phyloP scores from a whole-genome alignment of 2,797 vertebrate species.

The Peromyscus melanophrys region DNA sequence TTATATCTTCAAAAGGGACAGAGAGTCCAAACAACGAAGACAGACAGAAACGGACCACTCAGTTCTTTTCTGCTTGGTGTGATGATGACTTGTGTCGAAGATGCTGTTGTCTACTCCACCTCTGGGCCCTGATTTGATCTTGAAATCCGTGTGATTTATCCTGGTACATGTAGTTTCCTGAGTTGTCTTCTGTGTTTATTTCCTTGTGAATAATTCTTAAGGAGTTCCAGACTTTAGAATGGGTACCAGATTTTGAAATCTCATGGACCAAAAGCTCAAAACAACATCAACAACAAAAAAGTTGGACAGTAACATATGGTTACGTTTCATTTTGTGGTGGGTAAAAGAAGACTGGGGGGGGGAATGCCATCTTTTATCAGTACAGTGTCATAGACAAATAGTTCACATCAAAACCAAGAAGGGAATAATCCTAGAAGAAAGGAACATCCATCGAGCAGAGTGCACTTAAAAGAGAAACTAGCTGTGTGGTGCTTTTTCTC shows the following conservation, averaged over 20 bases:
- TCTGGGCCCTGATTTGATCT: slow-evolving; percentile 34
- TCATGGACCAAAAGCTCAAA: neutral
- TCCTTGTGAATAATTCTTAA: slow-evolving; percentile 56
- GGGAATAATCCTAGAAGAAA: slow-evolving; percentile 35
- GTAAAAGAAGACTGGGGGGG: no score
- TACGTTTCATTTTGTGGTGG: slow-evolving; percentile 44
- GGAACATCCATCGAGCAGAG: neutral
- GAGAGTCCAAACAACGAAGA: slow-evolving; percentile 28
- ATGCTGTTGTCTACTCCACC: neutral
- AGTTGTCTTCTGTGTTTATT: slow-evolving; percentile 61
- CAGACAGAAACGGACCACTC: neutral
- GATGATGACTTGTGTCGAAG: slow-evolving; percentile 7
- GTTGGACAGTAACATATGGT: neutral
- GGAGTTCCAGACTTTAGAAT: slow-evolving; percentile 54
- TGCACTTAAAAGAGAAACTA: slow-evolving; percentile 22
- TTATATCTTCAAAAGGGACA: neutral
- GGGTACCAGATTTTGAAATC: slow-evolving; percentile 56
- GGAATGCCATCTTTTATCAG: neutral
- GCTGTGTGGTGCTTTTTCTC: neutral
- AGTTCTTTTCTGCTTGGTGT: slow-evolving; percentile 8
- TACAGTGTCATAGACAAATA: slow-evolving; percentile 42
- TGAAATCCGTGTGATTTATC: slow-evolving; percentile 26
- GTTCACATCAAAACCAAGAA: slow-evolving; percentile 46
- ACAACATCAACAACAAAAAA: neutral
- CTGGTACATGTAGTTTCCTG: neutral